phyloP scores from a whole-genome alignment of 2,113 vertebrate species.

The Urocitellus parryii region DNA sequence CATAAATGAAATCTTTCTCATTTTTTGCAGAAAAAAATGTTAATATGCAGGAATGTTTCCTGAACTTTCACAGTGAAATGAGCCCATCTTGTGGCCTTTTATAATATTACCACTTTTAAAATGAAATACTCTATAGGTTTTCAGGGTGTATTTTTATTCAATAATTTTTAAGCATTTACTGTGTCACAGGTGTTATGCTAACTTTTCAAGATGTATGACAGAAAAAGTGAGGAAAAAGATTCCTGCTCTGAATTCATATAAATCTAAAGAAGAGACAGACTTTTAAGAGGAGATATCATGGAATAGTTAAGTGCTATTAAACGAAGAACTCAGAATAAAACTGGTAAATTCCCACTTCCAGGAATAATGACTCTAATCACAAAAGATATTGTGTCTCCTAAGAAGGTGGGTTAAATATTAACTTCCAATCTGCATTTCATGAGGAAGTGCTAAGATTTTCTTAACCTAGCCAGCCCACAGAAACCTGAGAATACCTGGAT shows the following conservation, averaged over 20 bases:
- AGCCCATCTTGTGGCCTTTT: constrained; percentile 82
- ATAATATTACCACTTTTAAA: constrained; percentile 72
- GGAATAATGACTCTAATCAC: constrained; percentile 2
- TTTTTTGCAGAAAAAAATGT: background rate
- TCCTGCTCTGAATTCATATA: background rate
- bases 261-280: background rate
- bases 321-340: constrained; percentile 40
- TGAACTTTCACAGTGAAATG: constrained; percentile 72
- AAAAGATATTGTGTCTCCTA: background rate
- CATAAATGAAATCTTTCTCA: constrained; percentile 11
- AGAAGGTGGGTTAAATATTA: constrained; percentile 53
- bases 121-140: constrained; percentile 25
- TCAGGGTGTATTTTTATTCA: background rate
- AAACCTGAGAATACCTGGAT: background rate
- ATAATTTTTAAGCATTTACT: background rate
- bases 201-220: background rate
- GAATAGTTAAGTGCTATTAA: background rate
- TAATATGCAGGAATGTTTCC: constrained; percentile 25
- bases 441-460: background rate
- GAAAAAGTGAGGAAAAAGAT: background rate
- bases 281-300: background rate
- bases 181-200: background rate
- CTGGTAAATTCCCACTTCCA: background rate
- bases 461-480: background rate
- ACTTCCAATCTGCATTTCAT: background rate